Evolutionary conservation across 2,888 invertebrate genomes (phyloP).

Genomic region (Pachycephus smyrnensis): DNA sequence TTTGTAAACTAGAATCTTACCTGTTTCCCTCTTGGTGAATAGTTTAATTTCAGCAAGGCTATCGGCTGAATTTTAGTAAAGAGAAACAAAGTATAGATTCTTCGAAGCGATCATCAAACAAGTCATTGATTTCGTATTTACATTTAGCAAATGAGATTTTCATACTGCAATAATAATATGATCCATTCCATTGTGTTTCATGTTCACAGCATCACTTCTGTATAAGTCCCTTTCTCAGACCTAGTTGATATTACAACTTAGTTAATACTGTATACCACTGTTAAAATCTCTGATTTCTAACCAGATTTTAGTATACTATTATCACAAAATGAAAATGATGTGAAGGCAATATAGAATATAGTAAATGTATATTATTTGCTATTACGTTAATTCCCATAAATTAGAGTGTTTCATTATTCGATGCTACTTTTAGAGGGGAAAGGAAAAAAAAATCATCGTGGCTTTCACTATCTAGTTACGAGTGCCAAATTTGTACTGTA

Average conservation of each 20-base stretch:
- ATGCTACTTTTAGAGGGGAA: background rate
- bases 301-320: background rate
- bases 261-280: background rate
- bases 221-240: background rate
- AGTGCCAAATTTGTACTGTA: background rate
- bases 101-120: background rate
- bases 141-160: background rate
- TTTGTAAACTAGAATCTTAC: background rate
- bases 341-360: background rate
- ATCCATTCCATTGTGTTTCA: background rate
- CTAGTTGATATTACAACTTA: constrained; percentile 4
- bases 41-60: background rate
- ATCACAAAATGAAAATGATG: background rate
- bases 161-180: background rate
- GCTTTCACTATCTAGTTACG: background rate
- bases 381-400: background rate
- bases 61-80: background rate
- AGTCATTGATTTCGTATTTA: background rate
- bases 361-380: background rate
- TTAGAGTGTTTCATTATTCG: background rate
- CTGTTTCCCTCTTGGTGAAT: background rate
- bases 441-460: background rate
- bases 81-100: background rate
- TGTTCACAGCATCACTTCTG: background rate
- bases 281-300: background rate